Base-by-base conservation (phyloP, 2,888 invertebrate species). In the Chrysolina haemoptera region DNA sequence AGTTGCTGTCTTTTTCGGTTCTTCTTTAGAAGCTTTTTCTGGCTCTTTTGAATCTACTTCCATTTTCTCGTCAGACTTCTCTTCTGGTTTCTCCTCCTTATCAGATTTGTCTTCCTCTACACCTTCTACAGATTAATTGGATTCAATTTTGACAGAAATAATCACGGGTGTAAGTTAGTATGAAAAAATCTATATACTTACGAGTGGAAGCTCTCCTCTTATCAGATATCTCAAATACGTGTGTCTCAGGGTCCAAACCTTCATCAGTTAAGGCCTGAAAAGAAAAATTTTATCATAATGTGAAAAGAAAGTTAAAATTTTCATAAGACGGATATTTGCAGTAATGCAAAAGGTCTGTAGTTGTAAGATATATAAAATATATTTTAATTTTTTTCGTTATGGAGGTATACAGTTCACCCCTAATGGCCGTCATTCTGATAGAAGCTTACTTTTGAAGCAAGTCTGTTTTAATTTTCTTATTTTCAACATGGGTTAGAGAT, bases 211-310 rank as follows among this genome's bases (percentile, higher is more conserved):
- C 41, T 46, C 76, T 76, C 83, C 76, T 89, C 84, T 76, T 77
- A 14, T 82, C 80, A 12, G 75, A 63, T 62, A 70, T 69, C 48
- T 92, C 91, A 87, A 95, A 94, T 55, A 92, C 86, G 85, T 90
- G 93, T 40, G 92, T 93, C 10, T 92, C 92, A 1, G 95, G 94
- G 89, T 96, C 92, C 73, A 92, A 88, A 4, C 94, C 94, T 85
- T 94, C 93, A 14, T 92, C 92, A 82, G 90, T 89, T 66, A 92
- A 84, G 9, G 94, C 92, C 92, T 94, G 85, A 50, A 80, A 79
- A 40, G 43, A 62, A 71, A 55, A 41, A 68, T 35, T 27, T 27
- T 8, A 35, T 35, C 35, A 35, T 8, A 35, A 35, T 35, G 35
- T 35, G 35, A 6, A 6, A 8, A 6, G 35, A 35, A 35, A 3